Evolutionary conservation across 2,797 vertebrate species (phyloP), one percentile per base, ranked within the genome.

Genomic region (Hypotaenidia okinawae): DNA sequence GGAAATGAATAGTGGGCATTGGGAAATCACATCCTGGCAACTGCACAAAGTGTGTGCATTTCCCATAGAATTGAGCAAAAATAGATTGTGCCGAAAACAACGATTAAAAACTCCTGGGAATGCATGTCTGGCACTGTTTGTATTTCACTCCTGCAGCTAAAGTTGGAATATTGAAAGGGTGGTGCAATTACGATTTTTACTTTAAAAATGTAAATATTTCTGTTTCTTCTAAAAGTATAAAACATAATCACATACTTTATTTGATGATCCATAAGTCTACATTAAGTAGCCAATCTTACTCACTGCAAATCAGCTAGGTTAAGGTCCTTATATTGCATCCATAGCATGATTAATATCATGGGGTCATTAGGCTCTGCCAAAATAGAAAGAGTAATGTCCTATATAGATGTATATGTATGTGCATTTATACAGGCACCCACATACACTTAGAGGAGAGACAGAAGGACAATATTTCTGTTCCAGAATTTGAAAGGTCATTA

Each of bases 1-100:
- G 61, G 84, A 96, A 96, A 95, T 88, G 86, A 96, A 81, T 52
- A 96, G 80, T 68, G 77, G 54, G 73, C 93, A 95, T 68, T 97
- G 95, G 94, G 97, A 97, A 97, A 97, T 93, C 91, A 84, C 76
- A 75, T 96, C 95, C 94, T 97, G 97, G 97, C 93, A 96, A 95
- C 61, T 62, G 67, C 82, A 94, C 97, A 95, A 95, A 97, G 61
- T 95, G 89, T 97, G 92, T 94, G 91, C 93, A 87, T 96, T 98
- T 98, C 98, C 95, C 97, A 97, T 97, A 97, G 96, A 98, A 97
- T 94, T 87, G 95, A 94, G 93, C 75, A 97, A 97, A 98, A 98
- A 98, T 97, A 98, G 97, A 96, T 89, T 88, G 75, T 82, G 87
- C 88, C 4, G 13, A 97, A 96, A 98, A 97, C 94, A 96, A 97